Base-by-base conservation (phyloP, 2,113 vertebrate species). In the Takifugu bimaculatus region DNA sequence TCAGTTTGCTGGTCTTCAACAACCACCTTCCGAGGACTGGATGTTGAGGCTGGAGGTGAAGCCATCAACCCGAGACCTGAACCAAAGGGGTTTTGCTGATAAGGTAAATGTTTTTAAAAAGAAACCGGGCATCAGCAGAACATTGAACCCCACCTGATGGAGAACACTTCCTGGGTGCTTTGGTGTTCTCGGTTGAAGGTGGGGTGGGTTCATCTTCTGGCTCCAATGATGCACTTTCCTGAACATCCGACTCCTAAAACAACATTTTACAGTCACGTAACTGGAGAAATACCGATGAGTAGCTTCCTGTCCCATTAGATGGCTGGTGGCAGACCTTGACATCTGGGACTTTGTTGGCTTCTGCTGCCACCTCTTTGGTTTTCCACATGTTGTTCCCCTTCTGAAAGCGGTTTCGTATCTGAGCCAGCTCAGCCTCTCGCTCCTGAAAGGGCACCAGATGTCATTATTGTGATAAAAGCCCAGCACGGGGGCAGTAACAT, bases 401-500 rank as follows among this genome's bases (percentile, higher is more conserved):
- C 78, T 97, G 95, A 85, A 95, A 93, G 15, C 93, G 90, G 77
- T 82, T 91, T 44, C 94, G 92, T 56, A 98, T 93, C 77, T 89
- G 89, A 29, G 93, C 92, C 61, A 99, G 91, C 64, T 99, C 97
- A 53, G 86, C 86, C 65, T 98, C 93, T 26, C 96, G 93, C 69
- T 97, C 96, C 97, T 99, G 39, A 71, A 79, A 2, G 0, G 20
- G 6, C 9, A 39, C 1, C 3, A 39, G 11, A 39, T 1, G 35
- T 39, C 35, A 39, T 4, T 1, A 7, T 35, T 35, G 32, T 35
- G 32, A 4, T 35, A 1, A 1, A 35, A 7, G 9, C 1, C 5
- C 32, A 35, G 32, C 32, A 1, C 32, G 4, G 32, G 5, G 5
- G 32, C 32, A 35, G 1, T 7, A 13, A 13, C 13, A 25, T 39